Base-by-base conservation (phyloP, 2,113 vertebrate species). In the Entelurus aequoreus region DNA sequence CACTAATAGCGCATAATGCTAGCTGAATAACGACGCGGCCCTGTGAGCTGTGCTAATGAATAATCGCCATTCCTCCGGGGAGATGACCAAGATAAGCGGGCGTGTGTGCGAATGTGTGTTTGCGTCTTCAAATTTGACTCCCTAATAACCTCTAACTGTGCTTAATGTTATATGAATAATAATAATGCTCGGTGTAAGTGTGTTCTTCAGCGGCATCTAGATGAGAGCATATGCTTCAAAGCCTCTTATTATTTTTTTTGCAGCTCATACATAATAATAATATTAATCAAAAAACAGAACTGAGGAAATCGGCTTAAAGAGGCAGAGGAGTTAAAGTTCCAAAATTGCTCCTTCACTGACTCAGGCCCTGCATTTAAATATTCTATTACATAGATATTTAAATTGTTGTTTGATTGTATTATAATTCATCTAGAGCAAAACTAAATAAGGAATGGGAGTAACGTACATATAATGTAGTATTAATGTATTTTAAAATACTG, bases 41-140 rank as follows among this genome's bases (percentile, higher is more conserved):
- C 76, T 83, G 76, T 85, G 86, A 83, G 85, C 78, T 77, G 73
- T 68, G 58, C 71, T 83, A 79, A 85, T 85, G 79, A 82, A 84
- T 83, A 84, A 86, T 85, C 42, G 44, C 21, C 76, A 62, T 78
- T 78, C 74, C 79, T 71, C 76, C 11, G 40, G 74, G 35, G 78
- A 77, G 69, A 68, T 62, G 16, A 6, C 60, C 71, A 47, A 69
- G 73, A 78, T 66, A 72, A 73, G 69, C 69, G 66, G 65, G 67
- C 68, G 46, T 15, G 52, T 71, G 15, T 62, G 67, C 75, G 67
- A 60, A 21, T 60, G 67, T 68, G 15, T 48, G 54, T 65, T 53
- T 75, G 75, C 68, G 74, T 79, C 55, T 78, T 79, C 70, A 69
- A 66, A 75, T 70, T 72, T 60, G 64, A 79, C 73, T 78, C 66